These are phyloP conservation scores for Archocentrus centrarchus DNA, from an alignment of 2,113 vertebrate species.

Conservation along the genomic window DNA sequence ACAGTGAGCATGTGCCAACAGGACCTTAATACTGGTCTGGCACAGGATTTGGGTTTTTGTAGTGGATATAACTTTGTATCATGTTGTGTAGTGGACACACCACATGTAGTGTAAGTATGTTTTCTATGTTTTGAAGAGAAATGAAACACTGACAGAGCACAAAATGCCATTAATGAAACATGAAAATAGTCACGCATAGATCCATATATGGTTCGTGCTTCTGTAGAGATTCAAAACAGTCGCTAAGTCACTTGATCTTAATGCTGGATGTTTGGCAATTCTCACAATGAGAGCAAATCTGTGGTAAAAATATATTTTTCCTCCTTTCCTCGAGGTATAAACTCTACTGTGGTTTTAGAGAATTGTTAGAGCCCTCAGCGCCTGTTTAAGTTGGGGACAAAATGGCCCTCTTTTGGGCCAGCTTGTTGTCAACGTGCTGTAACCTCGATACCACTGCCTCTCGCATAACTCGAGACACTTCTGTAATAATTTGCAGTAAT, in stretches of 20 bases:
- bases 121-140: background rate
- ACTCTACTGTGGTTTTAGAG: fast-evolving
- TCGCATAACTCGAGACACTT: too few species aligned
- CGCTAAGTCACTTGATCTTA: background rate
- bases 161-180: background rate
- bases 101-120: fast-evolving
- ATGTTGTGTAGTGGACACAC: background rate
- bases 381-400: background rate
- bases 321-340: fast-evolving
- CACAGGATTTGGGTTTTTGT: background rate
- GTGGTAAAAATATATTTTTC: fast-evolving
- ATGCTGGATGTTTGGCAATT: fast-evolving
- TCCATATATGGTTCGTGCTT: fast-evolving
- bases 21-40: constrained; percentile 18
- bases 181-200: background rate
- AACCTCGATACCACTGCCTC: fast-evolving
- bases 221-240: background rate
- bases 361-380: background rate
- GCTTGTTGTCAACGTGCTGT: background rate
- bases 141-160: fast-evolving
- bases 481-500: background rate
- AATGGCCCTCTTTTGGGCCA: background rate
- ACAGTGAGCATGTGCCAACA: constrained; percentile 43
- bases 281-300: background rate
- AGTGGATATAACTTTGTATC: fast-evolving